phyloP scores from a whole-genome alignment of 2,888 invertebrate genomes.

The Drosophila siamana region DNA sequence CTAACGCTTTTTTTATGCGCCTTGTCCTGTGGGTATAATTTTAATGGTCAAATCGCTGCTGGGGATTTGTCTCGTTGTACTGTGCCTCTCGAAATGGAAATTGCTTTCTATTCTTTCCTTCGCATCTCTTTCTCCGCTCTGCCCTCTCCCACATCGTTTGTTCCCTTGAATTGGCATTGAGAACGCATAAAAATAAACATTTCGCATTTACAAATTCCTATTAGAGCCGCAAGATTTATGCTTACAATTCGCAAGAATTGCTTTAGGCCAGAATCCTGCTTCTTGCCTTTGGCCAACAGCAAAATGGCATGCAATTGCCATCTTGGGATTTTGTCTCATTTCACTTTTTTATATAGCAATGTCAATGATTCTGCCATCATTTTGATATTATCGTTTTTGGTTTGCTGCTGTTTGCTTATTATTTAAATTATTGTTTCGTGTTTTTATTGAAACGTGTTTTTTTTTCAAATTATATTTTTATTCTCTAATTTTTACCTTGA shows the following conservation, averaged over 20 bases:
- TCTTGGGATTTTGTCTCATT: slow-evolving; percentile 67
- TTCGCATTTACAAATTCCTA: slow-evolving; percentile 80
- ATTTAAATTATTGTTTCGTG: background rate
- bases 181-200: slow-evolving; percentile 78
- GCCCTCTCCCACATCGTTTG: slow-evolving; percentile 21
- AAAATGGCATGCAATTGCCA: slow-evolving; percentile 54
- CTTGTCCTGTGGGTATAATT: slow-evolving; percentile 84
- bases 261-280: slow-evolving; percentile 15
- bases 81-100: slow-evolving; percentile 66
- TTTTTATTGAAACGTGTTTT: too few species aligned
- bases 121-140: slow-evolving; percentile 19
- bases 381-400: background rate
- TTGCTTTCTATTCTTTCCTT: slow-evolving; percentile 60
- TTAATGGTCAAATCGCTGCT: slow-evolving; percentile 82
- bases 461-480: too few species aligned
- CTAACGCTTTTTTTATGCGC: slow-evolving; percentile 56
- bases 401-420: background rate
- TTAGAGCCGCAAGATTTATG: slow-evolving; percentile 64
- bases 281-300: slow-evolving; percentile 22
- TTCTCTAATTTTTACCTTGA: too few species aligned
- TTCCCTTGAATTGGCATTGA: slow-evolving; percentile 58
- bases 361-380: slow-evolving; percentile 23
- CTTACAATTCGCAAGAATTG: slow-evolving; percentile 22
- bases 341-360: slow-evolving; percentile 8
- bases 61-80: slow-evolving; percentile 57